phyloP scores from a whole-genome alignment of 2,113 vertebrate genomes.

The Campylomormyrus tamandua region DNA sequence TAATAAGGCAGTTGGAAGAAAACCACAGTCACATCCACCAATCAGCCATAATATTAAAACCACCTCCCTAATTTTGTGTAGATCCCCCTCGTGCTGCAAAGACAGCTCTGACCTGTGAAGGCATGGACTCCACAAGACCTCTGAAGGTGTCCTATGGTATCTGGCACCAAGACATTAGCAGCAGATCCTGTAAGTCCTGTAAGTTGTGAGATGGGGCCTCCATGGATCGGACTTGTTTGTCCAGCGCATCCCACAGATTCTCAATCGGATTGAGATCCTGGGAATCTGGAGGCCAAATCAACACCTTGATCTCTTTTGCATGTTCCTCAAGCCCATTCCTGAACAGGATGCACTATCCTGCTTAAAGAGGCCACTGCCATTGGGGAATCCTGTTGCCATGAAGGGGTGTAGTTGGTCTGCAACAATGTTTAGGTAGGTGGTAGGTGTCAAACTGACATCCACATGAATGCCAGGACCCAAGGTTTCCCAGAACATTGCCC shows the following conservation, averaged over 20 bases:
- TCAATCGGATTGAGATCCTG: not conserved
- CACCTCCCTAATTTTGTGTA: not conserved
- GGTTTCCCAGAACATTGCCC: not conserved
- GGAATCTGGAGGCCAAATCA: not conserved
- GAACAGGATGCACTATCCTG: not conserved
- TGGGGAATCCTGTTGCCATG: not conserved
- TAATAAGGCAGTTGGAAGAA: not conserved
- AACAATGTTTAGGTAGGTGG: not conserved
- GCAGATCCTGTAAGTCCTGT: not conserved
- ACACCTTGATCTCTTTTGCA: not conserved
- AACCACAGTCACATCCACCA: not conserved
- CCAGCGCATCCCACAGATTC: not conserved
- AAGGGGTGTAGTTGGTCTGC: not conserved
- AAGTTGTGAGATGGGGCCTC: not conserved
- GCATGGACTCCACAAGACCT: not conserved
- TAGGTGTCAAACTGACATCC: not conserved
- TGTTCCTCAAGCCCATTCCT: not conserved
- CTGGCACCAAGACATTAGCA: not conserved
- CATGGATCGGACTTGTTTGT: not conserved
- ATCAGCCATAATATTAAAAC: not conserved
- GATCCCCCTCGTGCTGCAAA: not conserved
- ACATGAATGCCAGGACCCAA: not conserved
- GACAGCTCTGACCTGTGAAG: not conserved
- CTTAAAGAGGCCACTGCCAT: not conserved
- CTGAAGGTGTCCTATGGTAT: not conserved